Conservation (phyloP, 2,888 invertebrate genomes). For the Aphrophora alni region DNA sequence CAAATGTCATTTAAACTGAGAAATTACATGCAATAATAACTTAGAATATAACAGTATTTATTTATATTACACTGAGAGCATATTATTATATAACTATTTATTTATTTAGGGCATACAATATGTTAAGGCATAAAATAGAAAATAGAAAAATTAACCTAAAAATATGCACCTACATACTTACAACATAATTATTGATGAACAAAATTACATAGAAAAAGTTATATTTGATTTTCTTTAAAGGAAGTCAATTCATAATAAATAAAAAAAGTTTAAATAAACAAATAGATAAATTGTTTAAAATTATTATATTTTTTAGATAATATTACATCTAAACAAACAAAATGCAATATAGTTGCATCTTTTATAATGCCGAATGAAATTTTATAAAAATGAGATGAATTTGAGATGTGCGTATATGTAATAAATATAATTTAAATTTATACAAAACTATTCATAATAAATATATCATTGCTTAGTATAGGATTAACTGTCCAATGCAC, state of each 20-base stretch:
- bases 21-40: neutral
- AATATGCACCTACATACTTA: too few relatives aligned
- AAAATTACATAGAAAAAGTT: too few relatives aligned
- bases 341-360: too few relatives aligned
- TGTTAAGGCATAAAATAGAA: neutral
- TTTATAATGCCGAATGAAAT: neutral
- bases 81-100: too few relatives aligned
- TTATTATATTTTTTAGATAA: too few relatives aligned
- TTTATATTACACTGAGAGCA: neutral
- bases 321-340: too few relatives aligned
- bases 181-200: too few relatives aligned
- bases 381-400: neutral
- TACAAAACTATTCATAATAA: neutral
- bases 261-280: too few relatives aligned
- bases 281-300: too few relatives aligned
- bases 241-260: too few relatives aligned
- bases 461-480: neutral
- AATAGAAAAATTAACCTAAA: neutral
- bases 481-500: neutral
- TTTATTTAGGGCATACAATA: too few relatives aligned
- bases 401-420: neutral
- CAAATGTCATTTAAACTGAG: neutral
- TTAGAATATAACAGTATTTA: neutral
- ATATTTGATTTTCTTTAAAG: too few relatives aligned
- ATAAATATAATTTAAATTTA: neutral